phyloP scores from a whole-genome alignment of 2,797 vertebrate species.

The Pseudochirops corinnae region DNA sequence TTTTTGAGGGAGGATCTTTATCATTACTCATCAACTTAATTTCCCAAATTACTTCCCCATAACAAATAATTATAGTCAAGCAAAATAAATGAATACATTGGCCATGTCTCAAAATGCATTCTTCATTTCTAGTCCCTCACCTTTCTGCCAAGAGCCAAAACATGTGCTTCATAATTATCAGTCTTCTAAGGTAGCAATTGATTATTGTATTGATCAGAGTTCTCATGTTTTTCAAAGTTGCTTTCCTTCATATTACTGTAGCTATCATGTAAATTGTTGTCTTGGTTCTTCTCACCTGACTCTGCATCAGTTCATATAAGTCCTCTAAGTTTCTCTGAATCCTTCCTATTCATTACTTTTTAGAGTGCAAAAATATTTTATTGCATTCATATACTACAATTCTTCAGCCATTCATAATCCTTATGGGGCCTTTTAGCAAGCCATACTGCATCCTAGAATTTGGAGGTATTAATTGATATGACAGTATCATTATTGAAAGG shows the following conservation, averaged over 20 bases:
- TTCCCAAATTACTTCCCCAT: neutral
- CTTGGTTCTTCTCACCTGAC: neutral
- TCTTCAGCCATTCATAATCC: neutral
- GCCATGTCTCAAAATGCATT: neutral
- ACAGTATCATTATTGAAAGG: neutral
- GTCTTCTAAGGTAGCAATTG: neutral
- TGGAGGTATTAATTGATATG: neutral
- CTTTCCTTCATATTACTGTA: neutral
- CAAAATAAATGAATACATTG: neutral
- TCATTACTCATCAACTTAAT: neutral
- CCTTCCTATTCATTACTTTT: neutral
- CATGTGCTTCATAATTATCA: neutral
- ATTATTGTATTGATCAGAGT: neutral
- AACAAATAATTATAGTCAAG: neutral
- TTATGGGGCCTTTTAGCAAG: neutral
- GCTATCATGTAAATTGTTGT: neutral
- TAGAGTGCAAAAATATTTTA: neutral
- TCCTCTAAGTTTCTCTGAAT: neutral
- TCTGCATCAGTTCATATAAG: neutral
- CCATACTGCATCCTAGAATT: neutral
- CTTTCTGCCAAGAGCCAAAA: neutral
- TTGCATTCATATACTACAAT: neutral
- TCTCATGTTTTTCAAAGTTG: neutral
- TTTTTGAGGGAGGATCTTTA: neutral
- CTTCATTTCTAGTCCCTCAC: neutral